Evolutionary conservation across 2,113 vertebrate species (phyloP).

Genomic region (Macquaria ambigua): DNA sequence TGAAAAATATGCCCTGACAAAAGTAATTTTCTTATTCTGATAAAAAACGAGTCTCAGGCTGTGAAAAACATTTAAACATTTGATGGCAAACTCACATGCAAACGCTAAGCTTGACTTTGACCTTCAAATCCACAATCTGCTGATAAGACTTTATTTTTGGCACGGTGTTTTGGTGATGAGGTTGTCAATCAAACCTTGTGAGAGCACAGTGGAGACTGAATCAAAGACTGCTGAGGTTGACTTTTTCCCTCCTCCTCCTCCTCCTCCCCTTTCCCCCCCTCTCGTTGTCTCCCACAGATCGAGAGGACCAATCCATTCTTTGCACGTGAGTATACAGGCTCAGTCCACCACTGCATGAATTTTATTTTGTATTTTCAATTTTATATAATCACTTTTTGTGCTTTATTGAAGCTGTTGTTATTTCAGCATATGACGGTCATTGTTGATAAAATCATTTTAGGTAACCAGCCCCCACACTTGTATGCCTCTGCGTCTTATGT

Average conservation of each 20-base stretch:
- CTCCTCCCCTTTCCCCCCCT: background rate
- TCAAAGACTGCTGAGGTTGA: slow-evolving; percentile 35
- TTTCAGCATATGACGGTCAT: background rate
- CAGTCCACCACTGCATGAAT: background rate
- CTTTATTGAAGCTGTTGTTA: background rate
- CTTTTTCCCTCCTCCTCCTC: background rate
- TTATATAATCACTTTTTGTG: background rate
- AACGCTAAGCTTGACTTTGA: slow-evolving; percentile 16
- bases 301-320: slow-evolving; percentile 99
- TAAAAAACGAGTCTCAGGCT: background rate
- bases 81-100: background rate
- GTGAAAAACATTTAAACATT: slow-evolving; percentile 22
- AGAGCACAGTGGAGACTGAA: slow-evolving; percentile 9
- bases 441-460: background rate
- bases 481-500: background rate
- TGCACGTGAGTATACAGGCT: slow-evolving; percentile 93
- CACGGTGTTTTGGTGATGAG: background rate
- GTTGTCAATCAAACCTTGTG: slow-evolving; percentile 20
- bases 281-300: slow-evolving; percentile 87
- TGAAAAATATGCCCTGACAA: background rate
- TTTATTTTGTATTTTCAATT: background rate
- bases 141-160: slow-evolving; percentile 4
- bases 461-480: too few species aligned
- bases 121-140: slow-evolving; percentile 8
- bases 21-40: background rate